Evolutionary conservation across 1,140 invertebrate genomes (phyloP).

Genomic region (Lineus longissimus): DNA sequence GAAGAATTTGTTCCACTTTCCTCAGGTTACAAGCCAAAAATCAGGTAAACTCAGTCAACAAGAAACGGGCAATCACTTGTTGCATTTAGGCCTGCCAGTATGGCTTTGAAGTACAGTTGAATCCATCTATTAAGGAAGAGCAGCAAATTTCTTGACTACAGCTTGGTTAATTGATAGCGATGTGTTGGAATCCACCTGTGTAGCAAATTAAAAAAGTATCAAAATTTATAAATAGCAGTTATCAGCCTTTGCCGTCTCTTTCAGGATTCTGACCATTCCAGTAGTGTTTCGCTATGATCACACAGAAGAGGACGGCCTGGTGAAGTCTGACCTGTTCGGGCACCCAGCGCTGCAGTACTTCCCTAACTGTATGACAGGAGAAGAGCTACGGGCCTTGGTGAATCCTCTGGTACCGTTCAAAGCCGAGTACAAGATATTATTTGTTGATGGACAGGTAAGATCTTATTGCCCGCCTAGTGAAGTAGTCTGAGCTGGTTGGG

Average conservation of each 20-base stretch:
- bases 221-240: too few relatives aligned
- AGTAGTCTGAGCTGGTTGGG: too few relatives aligned
- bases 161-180: too few relatives aligned
- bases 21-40: conserved; percentile 45
- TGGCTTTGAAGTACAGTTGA: too few relatives aligned
- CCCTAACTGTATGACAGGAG: conserved; percentile 59
- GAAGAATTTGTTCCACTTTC: conserved; percentile 56
- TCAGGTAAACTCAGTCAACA: conserved; percentile 37
- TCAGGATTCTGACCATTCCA: conserved; percentile 58
- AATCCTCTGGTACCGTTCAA: conserved; percentile 56
- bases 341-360: conserved; percentile 61
- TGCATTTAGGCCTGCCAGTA: too few relatives aligned
- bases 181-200: too few relatives aligned
- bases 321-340: conserved; percentile 57
- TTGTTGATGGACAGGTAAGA: conserved; percentile 49
- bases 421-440: conserved; percentile 51
- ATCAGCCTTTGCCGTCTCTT: conserved; percentile 1
- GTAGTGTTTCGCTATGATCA: conserved; percentile 59
- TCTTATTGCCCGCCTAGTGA: too few relatives aligned
- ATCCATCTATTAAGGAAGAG: too few relatives aligned
- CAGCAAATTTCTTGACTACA: too few relatives aligned
- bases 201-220: too few relatives aligned
- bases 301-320: conserved; percentile 47
- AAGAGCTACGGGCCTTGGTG: conserved; percentile 57
- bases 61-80: too few relatives aligned